phyloP scores from a whole-genome alignment of 2,888 invertebrate genomes.

The Ochropacha duplaris region DNA sequence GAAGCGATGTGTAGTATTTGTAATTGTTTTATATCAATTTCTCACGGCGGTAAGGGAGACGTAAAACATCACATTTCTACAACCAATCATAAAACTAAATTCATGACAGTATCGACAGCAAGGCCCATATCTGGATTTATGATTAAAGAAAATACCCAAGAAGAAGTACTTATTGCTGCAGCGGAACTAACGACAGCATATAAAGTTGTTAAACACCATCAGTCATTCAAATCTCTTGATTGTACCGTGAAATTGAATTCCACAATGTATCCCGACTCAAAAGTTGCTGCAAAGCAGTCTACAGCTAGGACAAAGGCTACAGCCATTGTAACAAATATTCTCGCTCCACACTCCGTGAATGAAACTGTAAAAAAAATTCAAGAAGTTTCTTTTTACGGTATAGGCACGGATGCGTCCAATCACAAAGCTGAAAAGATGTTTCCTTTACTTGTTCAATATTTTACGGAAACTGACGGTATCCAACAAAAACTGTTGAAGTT shows the following conservation, averaged over 20 bases:
- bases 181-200: too few species aligned
- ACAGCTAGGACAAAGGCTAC: constrained; percentile 10
- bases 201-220: constrained; percentile 9
- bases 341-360: constrained; percentile 8
- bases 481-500: constrained; percentile 11
- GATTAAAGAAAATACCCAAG: too few species aligned
- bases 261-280: constrained; percentile 13
- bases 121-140: too few species aligned
- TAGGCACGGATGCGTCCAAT: constrained; percentile 11
- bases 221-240: constrained; percentile 15
- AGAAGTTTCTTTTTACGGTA: not conserved
- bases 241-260: constrained; percentile 12
- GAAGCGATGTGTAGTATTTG: too few species aligned
- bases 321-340: constrained; percentile 16
- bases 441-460: constrained; percentile 14
- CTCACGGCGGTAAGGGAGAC: too few species aligned
- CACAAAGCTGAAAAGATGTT: constrained; percentile 12
- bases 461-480: constrained; percentile 13
- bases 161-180: too few species aligned
- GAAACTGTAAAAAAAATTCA: constrained; percentile 7
- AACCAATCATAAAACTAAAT: too few species aligned
- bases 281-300: constrained; percentile 14
- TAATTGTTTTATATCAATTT: too few species aligned
- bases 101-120: too few species aligned
- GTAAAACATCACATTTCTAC: too few species aligned